Evolutionary conservation across 2,797 vertebrate genomes (phyloP).

Genomic region (Danionella dracula): DNA sequence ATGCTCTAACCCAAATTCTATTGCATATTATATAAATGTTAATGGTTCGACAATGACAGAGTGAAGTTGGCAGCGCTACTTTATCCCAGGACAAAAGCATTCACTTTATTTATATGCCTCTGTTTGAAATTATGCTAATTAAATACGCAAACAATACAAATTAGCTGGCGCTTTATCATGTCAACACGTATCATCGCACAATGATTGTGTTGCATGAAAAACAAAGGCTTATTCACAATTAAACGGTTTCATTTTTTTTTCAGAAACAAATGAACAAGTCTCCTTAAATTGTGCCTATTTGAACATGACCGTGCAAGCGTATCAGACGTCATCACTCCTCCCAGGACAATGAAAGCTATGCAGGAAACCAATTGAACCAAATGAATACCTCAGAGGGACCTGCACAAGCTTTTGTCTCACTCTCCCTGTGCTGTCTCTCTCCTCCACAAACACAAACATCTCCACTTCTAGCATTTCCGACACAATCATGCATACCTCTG

Average conservation of each 20-base stretch:
- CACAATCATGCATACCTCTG: slow-evolving; percentile 9
- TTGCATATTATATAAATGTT: too few relatives aligned
- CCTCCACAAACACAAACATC: slow-evolving; percentile 12
- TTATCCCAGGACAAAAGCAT: background rate
- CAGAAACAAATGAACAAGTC: background rate
- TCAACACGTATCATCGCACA: background rate
- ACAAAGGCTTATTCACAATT: background rate
- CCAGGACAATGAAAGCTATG: slow-evolving; percentile 39
- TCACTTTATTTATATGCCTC: too few relatives aligned
- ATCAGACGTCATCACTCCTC: slow-evolving; percentile 37
- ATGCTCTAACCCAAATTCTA: too few relatives aligned
- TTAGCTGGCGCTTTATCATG: background rate
- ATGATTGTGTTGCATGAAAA: background rate
- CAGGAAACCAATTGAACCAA: slow-evolving; percentile 45
- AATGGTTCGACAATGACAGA: slow-evolving; percentile 9
- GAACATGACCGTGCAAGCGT: slow-evolving; percentile 21
- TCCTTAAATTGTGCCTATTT: background rate
- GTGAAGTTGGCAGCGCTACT: background rate
- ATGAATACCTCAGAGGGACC: slow-evolving; percentile 25
- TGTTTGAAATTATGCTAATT: background rate
- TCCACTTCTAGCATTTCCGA: background rate
- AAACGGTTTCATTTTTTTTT: background rate
- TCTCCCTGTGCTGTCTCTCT: background rate
- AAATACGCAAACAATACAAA: slow-evolving; percentile 21
- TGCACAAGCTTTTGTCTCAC: slow-evolving; percentile 7